These are phyloP conservation scores for Mormyrus proboscirostris DNA, from an alignment of 2,797 vertebrate species.

Conservation along the genomic window DNA sequence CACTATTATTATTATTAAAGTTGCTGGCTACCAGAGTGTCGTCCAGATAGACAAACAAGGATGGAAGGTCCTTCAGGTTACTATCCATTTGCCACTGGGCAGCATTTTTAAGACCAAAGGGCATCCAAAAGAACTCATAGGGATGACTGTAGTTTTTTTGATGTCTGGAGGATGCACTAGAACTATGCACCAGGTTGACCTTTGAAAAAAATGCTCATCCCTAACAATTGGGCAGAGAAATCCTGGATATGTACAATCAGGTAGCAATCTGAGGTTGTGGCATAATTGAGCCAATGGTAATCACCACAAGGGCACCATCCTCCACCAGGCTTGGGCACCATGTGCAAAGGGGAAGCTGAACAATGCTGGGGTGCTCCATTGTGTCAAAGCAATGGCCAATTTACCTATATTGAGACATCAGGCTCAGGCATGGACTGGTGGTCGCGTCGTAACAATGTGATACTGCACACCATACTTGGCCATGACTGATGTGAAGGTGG, in stretches of 20 bases:
- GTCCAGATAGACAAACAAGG: neutral
- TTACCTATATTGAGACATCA: too few species aligned
- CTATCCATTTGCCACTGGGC: too few species aligned
- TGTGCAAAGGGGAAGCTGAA: neutral
- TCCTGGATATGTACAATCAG: neutral
- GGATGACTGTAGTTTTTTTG: neutral
- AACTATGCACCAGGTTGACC: neutral
- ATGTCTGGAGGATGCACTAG: neutral
- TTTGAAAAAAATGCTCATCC: neutral
- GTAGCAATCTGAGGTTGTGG: neutral
- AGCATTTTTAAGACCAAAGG: too few species aligned
- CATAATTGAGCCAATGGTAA: neutral
- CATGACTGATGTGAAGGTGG: too few species aligned
- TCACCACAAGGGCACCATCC: neutral
- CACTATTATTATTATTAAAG: too few species aligned
- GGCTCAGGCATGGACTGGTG: too few species aligned
- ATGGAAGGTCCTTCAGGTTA: neutral
- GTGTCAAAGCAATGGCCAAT: too few species aligned
- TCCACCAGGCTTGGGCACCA: neutral
- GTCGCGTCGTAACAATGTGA: too few species aligned
- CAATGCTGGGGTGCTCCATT: too few species aligned
- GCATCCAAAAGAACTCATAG: too few species aligned
- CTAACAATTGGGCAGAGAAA: neutral
- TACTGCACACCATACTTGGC: too few species aligned
- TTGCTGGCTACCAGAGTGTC: neutral